phyloP scores from a whole-genome alignment of 2,888 invertebrate species.

The Yponomeuta evonymella region DNA sequence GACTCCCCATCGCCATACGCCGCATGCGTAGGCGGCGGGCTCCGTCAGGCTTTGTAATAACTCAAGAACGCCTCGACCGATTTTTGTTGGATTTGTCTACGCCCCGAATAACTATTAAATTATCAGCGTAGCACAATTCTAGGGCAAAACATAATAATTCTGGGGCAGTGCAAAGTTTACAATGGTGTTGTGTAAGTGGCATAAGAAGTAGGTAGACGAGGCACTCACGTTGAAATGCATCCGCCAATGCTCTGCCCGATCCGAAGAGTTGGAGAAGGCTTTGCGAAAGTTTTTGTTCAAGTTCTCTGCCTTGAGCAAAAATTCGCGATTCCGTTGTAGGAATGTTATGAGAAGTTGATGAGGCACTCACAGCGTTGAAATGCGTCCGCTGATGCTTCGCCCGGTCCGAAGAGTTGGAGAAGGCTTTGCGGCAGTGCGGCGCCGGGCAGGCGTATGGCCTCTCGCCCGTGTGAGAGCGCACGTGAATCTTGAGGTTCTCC shows the following conservation, averaged over 20 bases:
- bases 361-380: constrained; percentile 92
- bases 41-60: no score
- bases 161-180: no score
- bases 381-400: constrained; percentile 99
- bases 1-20: no score
- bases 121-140: no score
- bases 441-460: constrained; percentile 97
- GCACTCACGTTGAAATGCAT: constrained; percentile 96
- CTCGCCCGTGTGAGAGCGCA: constrained; percentile 96
- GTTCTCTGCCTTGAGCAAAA: no score
- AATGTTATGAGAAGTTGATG: not conserved
- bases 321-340: not conserved
- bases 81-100: no score
- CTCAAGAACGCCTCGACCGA: no score
- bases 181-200: not conserved
- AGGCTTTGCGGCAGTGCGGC: constrained; percentile 94
- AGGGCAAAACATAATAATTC: no score
- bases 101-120: no score
- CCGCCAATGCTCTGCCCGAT: constrained; percentile 98
- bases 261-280: constrained; percentile 98
- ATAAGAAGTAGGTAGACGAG: not conserved
- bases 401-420: constrained; percentile 98
- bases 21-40: no score
- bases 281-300: constrained; percentile 82
- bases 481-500: constrained; percentile 98